Conservation (phyloP, 2,797 vertebrate genomes). For the Euphonia xanthogaster region DNA sequence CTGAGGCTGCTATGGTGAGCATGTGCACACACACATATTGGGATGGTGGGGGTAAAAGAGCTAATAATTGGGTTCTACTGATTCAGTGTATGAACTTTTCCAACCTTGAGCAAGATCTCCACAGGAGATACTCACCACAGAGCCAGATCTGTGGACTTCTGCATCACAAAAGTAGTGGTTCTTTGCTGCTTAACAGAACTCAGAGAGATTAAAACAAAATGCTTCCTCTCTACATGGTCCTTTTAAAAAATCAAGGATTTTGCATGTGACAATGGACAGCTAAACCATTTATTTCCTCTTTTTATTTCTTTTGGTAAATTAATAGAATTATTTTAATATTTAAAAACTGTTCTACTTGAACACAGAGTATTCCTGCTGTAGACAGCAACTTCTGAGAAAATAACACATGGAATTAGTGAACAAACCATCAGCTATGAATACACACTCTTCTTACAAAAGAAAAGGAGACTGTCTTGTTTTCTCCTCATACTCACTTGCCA, state of each 20-base stretch:
- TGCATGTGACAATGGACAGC: slow-evolving; percentile 19
- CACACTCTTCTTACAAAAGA: background rate
- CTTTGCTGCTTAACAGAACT: slow-evolving; percentile 52
- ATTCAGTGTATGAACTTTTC: slow-evolving; percentile 34
- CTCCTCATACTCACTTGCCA: background rate
- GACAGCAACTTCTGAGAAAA: slow-evolving; percentile 4
- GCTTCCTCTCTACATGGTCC: background rate
- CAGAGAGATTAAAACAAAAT: slow-evolving; percentile 51
- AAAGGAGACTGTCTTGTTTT: background rate
- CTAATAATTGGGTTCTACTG: slow-evolving; percentile 55
- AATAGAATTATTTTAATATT: slow-evolving; percentile 3
- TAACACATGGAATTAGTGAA: background rate
- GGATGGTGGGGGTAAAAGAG: background rate
- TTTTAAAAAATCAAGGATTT: slow-evolving; percentile 51
- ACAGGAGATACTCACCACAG: slow-evolving; percentile 19
- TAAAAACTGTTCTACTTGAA: background rate
- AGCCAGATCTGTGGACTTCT: slow-evolving; percentile 62
- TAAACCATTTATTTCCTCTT: slow-evolving; percentile 1
- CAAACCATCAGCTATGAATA: background rate
- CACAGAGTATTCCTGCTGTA: background rate
- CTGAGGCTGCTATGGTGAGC: background rate
- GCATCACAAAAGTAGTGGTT: slow-evolving; percentile 26
- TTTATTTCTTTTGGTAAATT: slow-evolving; percentile 1
- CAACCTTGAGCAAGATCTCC: slow-evolving; percentile 46
- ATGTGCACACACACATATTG: background rate